phyloP scores from a whole-genome alignment of 2,888 invertebrate species.

The Glaucopsyche alexis region DNA sequence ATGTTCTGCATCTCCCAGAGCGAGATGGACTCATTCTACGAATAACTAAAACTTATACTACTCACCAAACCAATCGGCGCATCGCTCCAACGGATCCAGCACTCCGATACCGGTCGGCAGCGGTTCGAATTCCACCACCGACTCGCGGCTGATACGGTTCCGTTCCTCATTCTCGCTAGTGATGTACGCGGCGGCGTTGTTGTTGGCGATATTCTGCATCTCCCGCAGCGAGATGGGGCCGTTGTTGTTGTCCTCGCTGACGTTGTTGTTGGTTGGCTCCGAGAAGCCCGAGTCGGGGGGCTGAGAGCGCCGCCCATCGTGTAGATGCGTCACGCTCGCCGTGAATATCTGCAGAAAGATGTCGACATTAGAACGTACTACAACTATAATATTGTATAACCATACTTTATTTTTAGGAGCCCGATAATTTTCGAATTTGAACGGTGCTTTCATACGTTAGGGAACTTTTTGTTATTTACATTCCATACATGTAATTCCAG shows the following conservation, averaged over 20 bases:
- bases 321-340: constrained; percentile 66
- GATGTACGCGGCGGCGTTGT: constrained; percentile 77
- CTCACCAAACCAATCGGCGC: constrained; percentile 74
- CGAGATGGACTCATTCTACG: background rate
- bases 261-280: constrained; percentile 70
- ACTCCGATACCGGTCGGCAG: constrained; percentile 59
- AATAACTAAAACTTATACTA: constrained; percentile 30
- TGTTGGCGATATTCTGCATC: constrained; percentile 80
- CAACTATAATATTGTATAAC: too few species aligned
- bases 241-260: constrained; percentile 78
- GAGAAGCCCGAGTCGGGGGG: constrained; percentile 71
- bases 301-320: constrained; percentile 63
- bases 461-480: too few species aligned
- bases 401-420: too few species aligned
- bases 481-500: too few species aligned
- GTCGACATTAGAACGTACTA: background rate
- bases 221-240: constrained; percentile 77
- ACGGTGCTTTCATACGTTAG: too few species aligned
- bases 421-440: too few species aligned
- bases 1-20: background rate
- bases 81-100: constrained; percentile 64
- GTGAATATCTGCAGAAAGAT: constrained; percentile 59
- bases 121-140: constrained; percentile 71
- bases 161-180: constrained; percentile 74
- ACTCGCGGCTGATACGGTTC: constrained; percentile 66